phyloP scores from a whole-genome alignment of 2,888 invertebrate genomes.

The Eucera pruinosa region DNA sequence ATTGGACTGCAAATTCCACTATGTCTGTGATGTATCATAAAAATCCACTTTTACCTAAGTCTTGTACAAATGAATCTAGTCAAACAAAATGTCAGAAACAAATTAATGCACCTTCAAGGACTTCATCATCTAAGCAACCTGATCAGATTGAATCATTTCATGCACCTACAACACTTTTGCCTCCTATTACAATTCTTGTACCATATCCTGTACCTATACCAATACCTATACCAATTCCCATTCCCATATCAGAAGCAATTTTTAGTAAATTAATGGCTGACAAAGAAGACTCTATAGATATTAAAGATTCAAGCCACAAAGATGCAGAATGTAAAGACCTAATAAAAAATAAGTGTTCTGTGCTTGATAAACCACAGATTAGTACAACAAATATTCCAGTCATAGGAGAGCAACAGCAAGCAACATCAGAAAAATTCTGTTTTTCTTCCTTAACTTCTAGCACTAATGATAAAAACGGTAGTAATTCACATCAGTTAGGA shows the following conservation, averaged over 20 bases:
- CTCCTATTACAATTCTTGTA: conserved; percentile 41
- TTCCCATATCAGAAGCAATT: conserved; percentile 37
- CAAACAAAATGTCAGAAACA: conserved; percentile 7
- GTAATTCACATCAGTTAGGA: neutral
- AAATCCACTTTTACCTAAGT: conserved; percentile 7
- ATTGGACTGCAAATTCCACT: conserved; percentile 9
- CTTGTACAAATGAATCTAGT: conserved; percentile 9
- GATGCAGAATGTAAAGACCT: neutral
- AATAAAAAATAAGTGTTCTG: neutral
- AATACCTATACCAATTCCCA: conserved; percentile 47
- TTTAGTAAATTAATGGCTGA: conserved; percentile 22
- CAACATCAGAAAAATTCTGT: conserved; percentile 11
- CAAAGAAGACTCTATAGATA: neutral
- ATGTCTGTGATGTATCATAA: neutral
- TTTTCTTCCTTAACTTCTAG: conserved; percentile 1
- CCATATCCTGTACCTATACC: conserved; percentile 50
- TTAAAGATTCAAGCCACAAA: conserved; percentile 13
- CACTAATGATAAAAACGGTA: neutral
- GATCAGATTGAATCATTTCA: conserved; percentile 3
- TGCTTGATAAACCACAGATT: neutral
- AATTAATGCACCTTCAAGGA: neutral
- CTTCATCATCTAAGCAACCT: neutral
- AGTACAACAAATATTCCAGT: conserved; percentile 3
- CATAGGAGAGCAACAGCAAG: neutral
- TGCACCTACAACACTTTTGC: conserved; percentile 19